These are phyloP conservation scores for Gymnocheta viridis DNA, from an alignment of 2,888 invertebrate species.

Conservation along the genomic window DNA sequence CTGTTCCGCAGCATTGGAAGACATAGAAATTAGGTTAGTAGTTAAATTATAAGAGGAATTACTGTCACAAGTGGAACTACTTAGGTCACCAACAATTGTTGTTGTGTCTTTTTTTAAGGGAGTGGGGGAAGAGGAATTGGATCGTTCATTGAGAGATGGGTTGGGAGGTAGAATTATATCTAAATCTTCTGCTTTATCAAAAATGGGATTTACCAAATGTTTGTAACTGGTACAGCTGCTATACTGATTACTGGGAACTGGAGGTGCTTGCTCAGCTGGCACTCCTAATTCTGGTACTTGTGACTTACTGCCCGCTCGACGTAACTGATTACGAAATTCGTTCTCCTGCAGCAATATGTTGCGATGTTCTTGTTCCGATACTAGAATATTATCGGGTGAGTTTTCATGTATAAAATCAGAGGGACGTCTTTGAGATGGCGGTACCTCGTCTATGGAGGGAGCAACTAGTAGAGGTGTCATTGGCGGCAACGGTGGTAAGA, in stretches of 20 bases:
- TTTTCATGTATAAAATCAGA: conserved; percentile 81
- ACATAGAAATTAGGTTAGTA: conserved; percentile 71
- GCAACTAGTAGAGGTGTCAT: conserved; percentile 67
- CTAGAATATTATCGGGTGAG: conserved; percentile 80
- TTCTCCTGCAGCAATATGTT: conserved; percentile 81
- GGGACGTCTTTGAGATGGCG: conserved; percentile 77
- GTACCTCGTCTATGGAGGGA: conserved; percentile 68
- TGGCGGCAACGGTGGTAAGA: conserved; percentile 75
- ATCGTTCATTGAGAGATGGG: conserved; percentile 69
- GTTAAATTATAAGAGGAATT: conserved; percentile 68
- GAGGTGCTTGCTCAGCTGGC: conserved; percentile 76
- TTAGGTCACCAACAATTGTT: conserved; percentile 66
- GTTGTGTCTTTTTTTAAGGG: conserved; percentile 37
- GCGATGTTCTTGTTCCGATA: conserved; percentile 80
- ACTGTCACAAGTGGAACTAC: conserved; percentile 70
- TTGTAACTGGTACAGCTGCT: conserved; percentile 66
- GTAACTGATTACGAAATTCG: conserved; percentile 80
- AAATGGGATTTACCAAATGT: conserved; percentile 81
- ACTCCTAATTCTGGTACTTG: conserved; percentile 73
- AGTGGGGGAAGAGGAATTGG: background rate
- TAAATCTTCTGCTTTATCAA: conserved; percentile 77
- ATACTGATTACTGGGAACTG: conserved; percentile 73
- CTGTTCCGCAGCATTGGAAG: conserved; percentile 71
- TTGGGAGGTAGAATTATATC: conserved; percentile 76
- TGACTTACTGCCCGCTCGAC: conserved; percentile 67